Percentiles rank a stretch among this genome's conserved stretches.
Evolutionary conservation across 2,113 vertebrate genomes (phyloP).

Genomic region (Entelurus aequoreus): DNA sequence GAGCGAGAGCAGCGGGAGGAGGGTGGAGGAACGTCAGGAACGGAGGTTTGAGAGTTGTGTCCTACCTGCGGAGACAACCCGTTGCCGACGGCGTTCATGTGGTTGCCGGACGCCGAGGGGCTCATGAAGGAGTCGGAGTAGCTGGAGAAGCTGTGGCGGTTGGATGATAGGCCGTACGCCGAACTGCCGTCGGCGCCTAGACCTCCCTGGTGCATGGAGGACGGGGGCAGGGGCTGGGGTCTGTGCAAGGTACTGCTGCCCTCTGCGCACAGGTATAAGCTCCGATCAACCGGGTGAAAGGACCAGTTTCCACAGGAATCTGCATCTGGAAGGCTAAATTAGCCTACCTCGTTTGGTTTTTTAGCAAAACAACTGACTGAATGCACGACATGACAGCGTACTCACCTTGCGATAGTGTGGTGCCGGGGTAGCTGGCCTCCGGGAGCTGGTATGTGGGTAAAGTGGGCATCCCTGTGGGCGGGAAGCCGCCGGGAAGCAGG

Average conservation of each 20-base stretch:
- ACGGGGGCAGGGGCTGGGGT: constrained; percentile 93
- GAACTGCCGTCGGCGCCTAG: constrained; percentile 81
- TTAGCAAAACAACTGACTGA: background rate
- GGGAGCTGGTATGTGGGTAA: constrained; percentile 93
- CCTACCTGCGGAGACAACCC: constrained; percentile 97
- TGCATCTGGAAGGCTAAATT: no score
- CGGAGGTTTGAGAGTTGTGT: background rate
- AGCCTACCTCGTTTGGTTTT: background rate
- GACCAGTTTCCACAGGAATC: no score
- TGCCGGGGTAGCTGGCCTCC: constrained; percentile 85
- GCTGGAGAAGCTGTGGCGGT: constrained; percentile 94
- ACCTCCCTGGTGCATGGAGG: constrained; percentile 98
- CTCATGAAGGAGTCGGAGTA: constrained; percentile 98
- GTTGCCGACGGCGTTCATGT: constrained; percentile 97
- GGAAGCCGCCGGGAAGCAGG: constrained; percentile 92
- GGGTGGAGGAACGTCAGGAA: constrained; percentile 5
- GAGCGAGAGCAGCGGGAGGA: constrained; percentile 15
- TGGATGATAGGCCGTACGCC: constrained; percentile 85
- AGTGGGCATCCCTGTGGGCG: constrained; percentile 88
- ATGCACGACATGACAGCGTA: background rate
- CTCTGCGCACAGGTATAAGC: constrained; percentile 65
- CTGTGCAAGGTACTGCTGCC: constrained; percentile 91
- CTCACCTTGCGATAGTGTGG: constrained; percentile 91
- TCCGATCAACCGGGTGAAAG: background rate
- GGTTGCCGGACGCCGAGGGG: constrained; percentile 86